Percentiles rank a stretch among this genome's conserved stretches.
Evolutionary conservation across 2,888 invertebrate genomes (phyloP).

Genomic region (Xylota sylvarum): DNA sequence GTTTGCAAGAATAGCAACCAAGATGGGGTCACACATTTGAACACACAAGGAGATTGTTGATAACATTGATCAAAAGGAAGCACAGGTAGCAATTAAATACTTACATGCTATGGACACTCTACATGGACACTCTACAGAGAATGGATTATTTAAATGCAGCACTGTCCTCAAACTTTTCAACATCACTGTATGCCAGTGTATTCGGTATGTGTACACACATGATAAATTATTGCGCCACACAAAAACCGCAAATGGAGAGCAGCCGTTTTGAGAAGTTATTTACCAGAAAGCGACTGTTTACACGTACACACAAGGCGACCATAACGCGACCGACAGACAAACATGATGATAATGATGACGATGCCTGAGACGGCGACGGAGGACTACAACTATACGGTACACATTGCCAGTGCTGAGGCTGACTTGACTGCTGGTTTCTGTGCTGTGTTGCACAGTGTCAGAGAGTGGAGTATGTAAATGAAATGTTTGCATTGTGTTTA

Average conservation of each 20-base stretch:
- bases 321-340: slow-evolving; percentile 52
- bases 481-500: slow-evolving; percentile 68
- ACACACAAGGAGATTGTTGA: no score
- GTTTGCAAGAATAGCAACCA: no score
- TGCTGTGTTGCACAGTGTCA: slow-evolving; percentile 25
- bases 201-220: slow-evolving; percentile 2
- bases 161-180: neutral
- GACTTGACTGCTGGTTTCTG: neutral
- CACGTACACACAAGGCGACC: slow-evolving; percentile 54
- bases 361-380: slow-evolving; percentile 2
- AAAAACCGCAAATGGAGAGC: slow-evolving; percentile 62
- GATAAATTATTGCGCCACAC: slow-evolving; percentile 55
- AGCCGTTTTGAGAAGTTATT: slow-evolving; percentile 43
- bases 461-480: slow-evolving; percentile 60
- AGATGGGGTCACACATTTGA: no score
- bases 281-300: slow-evolving; percentile 46
- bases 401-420: neutral
- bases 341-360: slow-evolving; percentile 29
- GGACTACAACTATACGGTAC: neutral
- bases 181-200: slow-evolving; percentile 19
- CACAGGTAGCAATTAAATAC: no score
- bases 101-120: no score
- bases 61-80: no score
- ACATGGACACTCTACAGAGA: no score
- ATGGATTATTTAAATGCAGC: no score